Evolutionary conservation across 2,888 invertebrate genomes (phyloP).

Genomic region (Ophioninae sp.): DNA sequence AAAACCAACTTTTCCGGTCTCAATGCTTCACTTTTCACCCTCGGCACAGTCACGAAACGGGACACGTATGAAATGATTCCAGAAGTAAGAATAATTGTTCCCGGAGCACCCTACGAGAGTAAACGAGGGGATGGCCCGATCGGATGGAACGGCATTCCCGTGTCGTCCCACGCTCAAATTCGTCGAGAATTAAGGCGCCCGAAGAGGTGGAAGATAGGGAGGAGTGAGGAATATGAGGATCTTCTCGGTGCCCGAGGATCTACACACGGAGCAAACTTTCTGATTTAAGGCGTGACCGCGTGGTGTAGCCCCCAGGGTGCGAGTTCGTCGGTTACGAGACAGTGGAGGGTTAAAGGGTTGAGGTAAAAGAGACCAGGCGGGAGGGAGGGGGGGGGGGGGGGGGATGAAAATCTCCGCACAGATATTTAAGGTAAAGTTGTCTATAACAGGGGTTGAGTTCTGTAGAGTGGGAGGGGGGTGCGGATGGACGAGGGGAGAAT

Average conservation of each 20-base stretch:
- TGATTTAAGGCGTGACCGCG: slow-evolving; percentile 56
- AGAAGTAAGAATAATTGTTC: slow-evolving; percentile 7
- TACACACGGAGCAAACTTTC: slow-evolving; percentile 53
- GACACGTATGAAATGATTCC: background rate
- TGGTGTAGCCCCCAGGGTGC: slow-evolving; percentile 29
- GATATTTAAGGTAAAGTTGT: slow-evolving; percentile 69
- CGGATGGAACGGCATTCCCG: slow-evolving; percentile 12
- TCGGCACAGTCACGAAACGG: background rate
- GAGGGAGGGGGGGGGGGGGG: slow-evolving; percentile 11
- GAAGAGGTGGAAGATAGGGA: background rate
- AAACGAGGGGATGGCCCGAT: background rate
- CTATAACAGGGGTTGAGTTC: slow-evolving; percentile 55
- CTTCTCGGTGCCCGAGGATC: slow-evolving; percentile 14
- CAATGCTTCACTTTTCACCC: no score
- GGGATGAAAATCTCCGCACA: slow-evolving; percentile 56
- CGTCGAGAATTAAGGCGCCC: slow-evolving; percentile 33
- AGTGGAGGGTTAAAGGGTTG: background rate
- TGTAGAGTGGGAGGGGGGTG: background rate
- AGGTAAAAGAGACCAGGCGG: background rate
- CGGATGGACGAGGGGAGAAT: slow-evolving; percentile 31
- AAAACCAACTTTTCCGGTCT: no score
- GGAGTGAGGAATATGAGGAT: slow-evolving; percentile 30
- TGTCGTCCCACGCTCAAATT: slow-evolving; percentile 48
- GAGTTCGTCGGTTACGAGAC: slow-evolving; percentile 28
- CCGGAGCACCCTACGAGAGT: background rate